Conservation (phyloP, 23 tunicate species). For the Ascidia mentula region DNA sequence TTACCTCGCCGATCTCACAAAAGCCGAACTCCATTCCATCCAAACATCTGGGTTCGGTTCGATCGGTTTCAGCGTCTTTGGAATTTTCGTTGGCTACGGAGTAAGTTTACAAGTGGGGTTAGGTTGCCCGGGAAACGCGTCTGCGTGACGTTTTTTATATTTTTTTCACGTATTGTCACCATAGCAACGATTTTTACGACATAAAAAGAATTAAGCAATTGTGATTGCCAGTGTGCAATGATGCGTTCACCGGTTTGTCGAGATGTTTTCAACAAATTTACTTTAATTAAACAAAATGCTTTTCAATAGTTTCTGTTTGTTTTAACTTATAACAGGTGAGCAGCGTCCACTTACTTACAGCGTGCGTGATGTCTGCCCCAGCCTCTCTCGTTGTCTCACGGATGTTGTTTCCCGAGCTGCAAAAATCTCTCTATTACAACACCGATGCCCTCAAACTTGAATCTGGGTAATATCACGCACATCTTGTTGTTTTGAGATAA, state of each 20-base stretch:
- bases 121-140: too few relatives aligned
- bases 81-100: slow-evolving; percentile 42
- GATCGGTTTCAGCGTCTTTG: slow-evolving; percentile 60
- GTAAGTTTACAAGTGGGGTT: too few relatives aligned
- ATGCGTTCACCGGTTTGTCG: too few relatives aligned
- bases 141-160: too few relatives aligned
- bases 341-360: slow-evolving; percentile 71
- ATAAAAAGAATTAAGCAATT: too few relatives aligned
- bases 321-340: slow-evolving; percentile 23
- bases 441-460: slow-evolving; percentile 25
- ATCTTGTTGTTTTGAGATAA: too few relatives aligned
- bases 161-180: too few relatives aligned
- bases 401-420: slow-evolving; percentile 70
- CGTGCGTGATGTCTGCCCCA: slow-evolving; percentile 90
- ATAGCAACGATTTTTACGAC: too few relatives aligned
- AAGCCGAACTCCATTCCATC: slow-evolving; percentile 68
- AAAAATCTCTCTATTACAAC: slow-evolving; percentile 47
- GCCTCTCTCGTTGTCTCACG: slow-evolving; percentile 62
- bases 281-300: too few relatives aligned
- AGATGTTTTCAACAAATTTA: too few relatives aligned
- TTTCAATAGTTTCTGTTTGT: too few relatives aligned
- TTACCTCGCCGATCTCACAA: slow-evolving; percentile 61
- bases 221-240: too few relatives aligned
- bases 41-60: slow-evolving; percentile 73
- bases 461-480: slow-evolving; percentile 49